A percentile compares a stretch with the other conserved stretches of the same genome.
Conservation (phyloP, 2,888 invertebrate genomes). For the Tenthredo distinguenda region DNA sequence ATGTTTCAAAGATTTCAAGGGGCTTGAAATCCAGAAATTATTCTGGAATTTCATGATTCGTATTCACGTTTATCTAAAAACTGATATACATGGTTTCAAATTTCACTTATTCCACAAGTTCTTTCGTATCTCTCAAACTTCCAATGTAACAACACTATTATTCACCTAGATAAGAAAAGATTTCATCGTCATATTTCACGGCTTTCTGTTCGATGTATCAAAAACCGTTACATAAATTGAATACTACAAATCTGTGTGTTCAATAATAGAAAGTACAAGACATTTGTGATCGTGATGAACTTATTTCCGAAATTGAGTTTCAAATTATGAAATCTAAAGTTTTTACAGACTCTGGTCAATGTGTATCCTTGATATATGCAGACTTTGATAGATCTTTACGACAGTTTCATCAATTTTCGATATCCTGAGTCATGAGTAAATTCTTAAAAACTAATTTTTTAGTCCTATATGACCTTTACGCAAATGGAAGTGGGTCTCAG, state of each 20-base stretch:
- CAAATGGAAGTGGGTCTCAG: conserved; percentile 78
- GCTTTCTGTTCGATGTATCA: neutral
- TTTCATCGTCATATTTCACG: neutral
- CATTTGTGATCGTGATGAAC: too few relatives aligned
- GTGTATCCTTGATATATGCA: neutral
- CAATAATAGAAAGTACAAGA: too few relatives aligned
- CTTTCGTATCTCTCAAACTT: neutral
- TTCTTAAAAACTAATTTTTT: conserved; percentile 49
- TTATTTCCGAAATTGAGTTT: neutral
- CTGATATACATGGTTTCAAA: neutral
- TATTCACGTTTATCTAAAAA: neutral
- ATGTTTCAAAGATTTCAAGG: neutral
- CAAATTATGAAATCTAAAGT: neutral
- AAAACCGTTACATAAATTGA: neutral
- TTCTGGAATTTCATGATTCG: neutral
- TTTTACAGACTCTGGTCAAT: neutral
- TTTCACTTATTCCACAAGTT: neutral
- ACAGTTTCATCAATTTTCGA: neutral
- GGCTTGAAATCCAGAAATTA: neutral
- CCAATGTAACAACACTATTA: neutral
- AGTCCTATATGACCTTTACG: conserved; percentile 81
- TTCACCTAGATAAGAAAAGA: neutral
- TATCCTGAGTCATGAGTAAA: neutral
- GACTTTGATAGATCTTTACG: neutral
- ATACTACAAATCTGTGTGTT: too few relatives aligned